A percentile compares a stretch with the other conserved stretches of the same genome.
phyloP scores from a whole-genome alignment of 1,140 invertebrate species.

The Acromyrmex heyeri region DNA sequence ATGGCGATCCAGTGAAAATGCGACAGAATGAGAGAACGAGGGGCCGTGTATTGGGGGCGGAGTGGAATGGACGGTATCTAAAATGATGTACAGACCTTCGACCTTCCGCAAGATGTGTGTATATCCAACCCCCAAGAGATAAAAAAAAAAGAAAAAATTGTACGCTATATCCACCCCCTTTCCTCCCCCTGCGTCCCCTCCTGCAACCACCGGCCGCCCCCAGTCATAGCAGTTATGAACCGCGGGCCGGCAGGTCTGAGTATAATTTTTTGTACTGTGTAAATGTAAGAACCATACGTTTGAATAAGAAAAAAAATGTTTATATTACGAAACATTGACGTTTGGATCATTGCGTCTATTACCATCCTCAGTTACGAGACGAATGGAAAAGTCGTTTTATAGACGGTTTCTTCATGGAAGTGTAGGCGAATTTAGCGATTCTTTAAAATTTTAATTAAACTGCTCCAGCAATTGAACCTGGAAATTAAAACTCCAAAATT shows the following conservation, averaged over 20 bases:
- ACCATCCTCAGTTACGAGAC: neutral
- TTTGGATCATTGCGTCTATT: neutral
- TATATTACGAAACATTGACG: constrained; percentile 84
- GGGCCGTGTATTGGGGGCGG: constrained; percentile 82
- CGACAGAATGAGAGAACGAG: constrained; percentile 68
- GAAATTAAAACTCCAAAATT: neutral
- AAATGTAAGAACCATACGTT: constrained; percentile 88
- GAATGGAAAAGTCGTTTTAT: neutral
- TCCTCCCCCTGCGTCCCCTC: constrained; percentile 58
- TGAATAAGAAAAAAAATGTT: constrained; percentile 88
- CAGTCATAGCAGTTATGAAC: constrained; percentile 84
- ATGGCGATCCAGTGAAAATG: constrained; percentile 56
- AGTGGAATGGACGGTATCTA: constrained; percentile 75
- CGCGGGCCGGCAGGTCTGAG: constrained; percentile 84
- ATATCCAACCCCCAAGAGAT: constrained; percentile 70
- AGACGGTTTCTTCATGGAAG: neutral
- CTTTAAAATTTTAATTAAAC: neutral
- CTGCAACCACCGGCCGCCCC: constrained; percentile 78
- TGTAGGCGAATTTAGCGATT: neutral
- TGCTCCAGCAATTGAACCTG: neutral
- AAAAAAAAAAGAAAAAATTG: constrained; percentile 45
- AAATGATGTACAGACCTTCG: constrained; percentile 80
- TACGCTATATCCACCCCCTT: constrained; percentile 58
- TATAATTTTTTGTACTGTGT: constrained; percentile 89
- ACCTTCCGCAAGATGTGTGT: constrained; percentile 57